A percentile compares a stretch with the other conserved stretches of the same genome.
Conservation (phyloP, 2,888 invertebrate genomes). For the Drosophila differens region DNA sequence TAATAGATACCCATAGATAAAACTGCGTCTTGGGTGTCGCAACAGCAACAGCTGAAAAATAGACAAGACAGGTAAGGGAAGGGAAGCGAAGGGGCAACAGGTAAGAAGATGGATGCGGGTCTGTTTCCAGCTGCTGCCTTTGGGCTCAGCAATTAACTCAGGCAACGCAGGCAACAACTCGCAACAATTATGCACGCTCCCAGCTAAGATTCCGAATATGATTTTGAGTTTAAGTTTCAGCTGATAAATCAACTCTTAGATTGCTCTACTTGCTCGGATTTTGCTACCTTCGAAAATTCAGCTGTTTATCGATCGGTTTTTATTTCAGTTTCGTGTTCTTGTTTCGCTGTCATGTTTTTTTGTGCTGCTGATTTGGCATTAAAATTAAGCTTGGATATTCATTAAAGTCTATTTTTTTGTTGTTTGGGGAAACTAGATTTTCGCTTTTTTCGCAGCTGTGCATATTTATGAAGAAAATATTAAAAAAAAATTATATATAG, state of each 20-base stretch:
- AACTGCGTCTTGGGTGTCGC: conserved; percentile 66
- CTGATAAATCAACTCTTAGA: conserved; percentile 50
- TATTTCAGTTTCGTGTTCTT: conserved; percentile 40
- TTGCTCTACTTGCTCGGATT: conserved; percentile 11
- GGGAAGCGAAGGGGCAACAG: conserved; percentile 34
- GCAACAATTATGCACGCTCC: conserved; percentile 46
- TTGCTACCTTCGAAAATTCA: conserved; percentile 41
- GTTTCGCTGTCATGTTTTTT: conserved; percentile 40
- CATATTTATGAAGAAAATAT: conserved; percentile 35
- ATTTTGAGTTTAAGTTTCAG: conserved; percentile 7
- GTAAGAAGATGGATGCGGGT: conserved; percentile 53
- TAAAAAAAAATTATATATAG: conserved; percentile 5
- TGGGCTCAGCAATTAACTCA: conserved; percentile 57
- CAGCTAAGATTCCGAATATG: background rate
- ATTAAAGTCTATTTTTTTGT: conserved; percentile 28
- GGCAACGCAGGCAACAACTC: conserved; percentile 30
- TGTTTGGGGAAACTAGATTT: conserved; percentile 51
- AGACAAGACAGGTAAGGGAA: background rate
- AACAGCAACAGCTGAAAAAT: conserved; percentile 47
- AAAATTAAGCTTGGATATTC: conserved; percentile 40
- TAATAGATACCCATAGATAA: conserved; percentile 47
- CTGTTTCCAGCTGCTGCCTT: conserved; percentile 56
- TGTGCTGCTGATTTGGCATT: conserved; percentile 38
- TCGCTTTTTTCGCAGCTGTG: conserved; percentile 57
- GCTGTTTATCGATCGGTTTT: conserved; percentile 53